Evolutionary conservation across 2,113 vertebrate genomes (phyloP).

Genomic region (Notechis scutatus): DNA sequence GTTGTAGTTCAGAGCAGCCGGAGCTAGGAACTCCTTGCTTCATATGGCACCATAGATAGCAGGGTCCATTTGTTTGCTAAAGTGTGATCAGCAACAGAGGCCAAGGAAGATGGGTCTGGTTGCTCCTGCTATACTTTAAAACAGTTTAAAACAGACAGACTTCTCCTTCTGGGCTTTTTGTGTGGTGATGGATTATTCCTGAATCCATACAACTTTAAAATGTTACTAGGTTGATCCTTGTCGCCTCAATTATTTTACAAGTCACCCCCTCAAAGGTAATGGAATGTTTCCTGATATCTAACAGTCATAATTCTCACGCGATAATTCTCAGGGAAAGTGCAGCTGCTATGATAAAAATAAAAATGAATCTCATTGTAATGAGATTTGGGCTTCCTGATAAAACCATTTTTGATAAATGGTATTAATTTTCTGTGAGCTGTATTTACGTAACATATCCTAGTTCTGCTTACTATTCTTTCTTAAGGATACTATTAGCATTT

Average conservation of each 20-base stretch:
- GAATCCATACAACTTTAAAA: slow-evolving; percentile 19
- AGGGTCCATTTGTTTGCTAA: not conserved
- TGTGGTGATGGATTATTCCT: slow-evolving; percentile 30
- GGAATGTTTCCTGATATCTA: slow-evolving; percentile 32
- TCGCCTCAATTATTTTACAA: slow-evolving; percentile 41
- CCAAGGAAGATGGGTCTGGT: not conserved
- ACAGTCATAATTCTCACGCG: not conserved
- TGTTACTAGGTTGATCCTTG: slow-evolving; percentile 25
- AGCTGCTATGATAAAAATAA: slow-evolving; percentile 1
- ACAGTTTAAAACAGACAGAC: not conserved
- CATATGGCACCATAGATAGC: not conserved
- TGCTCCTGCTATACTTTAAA: not conserved
- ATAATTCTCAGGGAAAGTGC: slow-evolving; percentile 24
- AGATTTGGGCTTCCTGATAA: not conserved
- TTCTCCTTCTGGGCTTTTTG: not conserved
- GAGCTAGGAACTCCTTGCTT: not conserved
- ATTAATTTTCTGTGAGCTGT: not conserved
- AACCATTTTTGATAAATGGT: slow-evolving; percentile 2
- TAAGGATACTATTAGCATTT: not conserved
- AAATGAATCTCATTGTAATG: slow-evolving; percentile 2
- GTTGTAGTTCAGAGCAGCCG: not conserved
- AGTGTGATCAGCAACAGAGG: not conserved
- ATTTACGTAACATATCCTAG: not conserved
- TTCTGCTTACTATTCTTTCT: not conserved
- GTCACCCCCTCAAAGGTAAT: slow-evolving; percentile 44